Base-by-base conservation (phyloP, 2,888 invertebrate species). In the Parnassius mnemosyne region DNA sequence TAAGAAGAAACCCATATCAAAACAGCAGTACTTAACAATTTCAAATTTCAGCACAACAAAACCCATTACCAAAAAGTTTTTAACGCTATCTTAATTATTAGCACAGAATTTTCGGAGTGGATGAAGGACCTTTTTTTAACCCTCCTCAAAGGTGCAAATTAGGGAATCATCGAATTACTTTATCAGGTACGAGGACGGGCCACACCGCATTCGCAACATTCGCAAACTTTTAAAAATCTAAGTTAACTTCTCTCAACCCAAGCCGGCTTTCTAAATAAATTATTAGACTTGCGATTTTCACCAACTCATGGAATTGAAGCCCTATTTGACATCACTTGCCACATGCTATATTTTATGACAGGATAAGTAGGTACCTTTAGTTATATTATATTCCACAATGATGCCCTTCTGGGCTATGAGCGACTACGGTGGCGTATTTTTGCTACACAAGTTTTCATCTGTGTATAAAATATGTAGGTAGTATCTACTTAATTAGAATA, bases 221-320 rank as follows among this genome's bases (percentile, higher is more conserved):
- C 68, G 66, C 73, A 81, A 90, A 90, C 86, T 90, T 91, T 89
- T 89, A 88, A 90, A 90, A 90, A 89, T 84, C 87, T 75, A 89
- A 89, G 89, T 87, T 85, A 85, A 89, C 88, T 89, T 87, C 70
- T 71, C 69, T 76, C 76, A 79, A 73, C 74, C 72, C 75, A 73
- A 70, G 70, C 71, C 73, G 71, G 70, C 60, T 68, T 67, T 70
- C 80, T 81, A 83, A 85, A 89, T 89, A 86, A 89, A 89, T 87
- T 85, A 89, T 89, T 84, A 80, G 80, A 77, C 34, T 51, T 16
- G 20, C 81, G 81, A 83, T 83, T 83, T 79, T 73, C 78, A 77
- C 2, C 10, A 3, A 13, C 49, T 49, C 13, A 7, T 34, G 1
- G 7, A 34, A 34, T 34, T 34, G 34, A 5, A 34, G 7, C 34